phyloP scores from a whole-genome alignment of 2,888 invertebrate genomes.

The Carterocephalus palaemon region DNA sequence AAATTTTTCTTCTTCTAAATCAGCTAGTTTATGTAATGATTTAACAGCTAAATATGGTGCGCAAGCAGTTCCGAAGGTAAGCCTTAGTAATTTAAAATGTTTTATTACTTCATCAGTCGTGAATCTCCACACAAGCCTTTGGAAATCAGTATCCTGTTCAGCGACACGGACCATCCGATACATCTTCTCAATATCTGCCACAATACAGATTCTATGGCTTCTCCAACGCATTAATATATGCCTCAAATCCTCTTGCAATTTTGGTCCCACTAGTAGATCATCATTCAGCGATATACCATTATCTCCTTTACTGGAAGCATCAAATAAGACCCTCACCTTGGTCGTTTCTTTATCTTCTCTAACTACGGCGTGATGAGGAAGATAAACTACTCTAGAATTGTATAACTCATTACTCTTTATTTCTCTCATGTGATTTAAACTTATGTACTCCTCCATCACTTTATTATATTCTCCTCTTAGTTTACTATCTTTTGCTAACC shows the following conservation, averaged over 20 bases:
- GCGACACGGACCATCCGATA: slow-evolving; percentile 12
- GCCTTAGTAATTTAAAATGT: background rate
- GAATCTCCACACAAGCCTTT: slow-evolving; percentile 27
- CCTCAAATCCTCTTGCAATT: slow-evolving; percentile 27
- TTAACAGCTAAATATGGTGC: background rate
- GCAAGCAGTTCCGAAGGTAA: background rate
- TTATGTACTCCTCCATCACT: background rate
- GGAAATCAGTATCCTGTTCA: slow-evolving; percentile 14
- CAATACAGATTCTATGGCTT: background rate
- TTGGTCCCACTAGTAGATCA: slow-evolving; percentile 25
- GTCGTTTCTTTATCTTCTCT: slow-evolving; percentile 24
- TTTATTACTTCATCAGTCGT: background rate
- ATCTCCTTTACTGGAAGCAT: slow-evolving; percentile 23
- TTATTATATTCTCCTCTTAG: background rate
- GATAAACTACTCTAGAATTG: slow-evolving; percentile 3
- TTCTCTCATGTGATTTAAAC: background rate
- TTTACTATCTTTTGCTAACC: no score
- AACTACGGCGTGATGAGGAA: slow-evolving; percentile 29
- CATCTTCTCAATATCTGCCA: slow-evolving; percentile 22
- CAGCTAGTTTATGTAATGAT: background rate
- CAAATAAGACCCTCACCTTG: slow-evolving; percentile 25
- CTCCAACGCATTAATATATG: slow-evolving; percentile 23
- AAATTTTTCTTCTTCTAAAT: background rate
- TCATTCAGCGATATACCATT: slow-evolving; percentile 26
- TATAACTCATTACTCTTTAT: background rate